Conservation (phyloP, 2,797 vertebrate genomes). For the Hirundo rustica region DNA sequence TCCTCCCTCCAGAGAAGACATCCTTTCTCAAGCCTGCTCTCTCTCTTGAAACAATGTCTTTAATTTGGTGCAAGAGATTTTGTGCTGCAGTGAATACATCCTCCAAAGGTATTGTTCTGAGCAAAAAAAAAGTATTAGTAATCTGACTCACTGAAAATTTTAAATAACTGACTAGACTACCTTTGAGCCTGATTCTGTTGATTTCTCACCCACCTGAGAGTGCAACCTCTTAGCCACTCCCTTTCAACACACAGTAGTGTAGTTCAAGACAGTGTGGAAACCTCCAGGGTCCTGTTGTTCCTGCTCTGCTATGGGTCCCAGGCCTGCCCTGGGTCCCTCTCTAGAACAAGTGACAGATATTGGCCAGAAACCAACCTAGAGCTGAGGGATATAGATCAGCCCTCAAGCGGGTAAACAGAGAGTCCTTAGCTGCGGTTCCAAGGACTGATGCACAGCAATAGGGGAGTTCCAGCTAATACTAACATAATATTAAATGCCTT, state of each 20-base stretch:
- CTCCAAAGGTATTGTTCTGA: slow-evolving; percentile 42
- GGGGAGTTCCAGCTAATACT: neutral
- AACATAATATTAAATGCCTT: neutral
- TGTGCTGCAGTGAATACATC: slow-evolving; percentile 10
- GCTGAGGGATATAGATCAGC: neutral
- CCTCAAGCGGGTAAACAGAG: neutral
- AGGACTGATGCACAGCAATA: neutral
- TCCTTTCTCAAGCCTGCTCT: neutral
- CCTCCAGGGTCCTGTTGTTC: neutral
- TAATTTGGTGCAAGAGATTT: neutral
- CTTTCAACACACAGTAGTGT: neutral
- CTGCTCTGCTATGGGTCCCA: neutral
- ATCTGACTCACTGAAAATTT: slow-evolving; percentile 51
- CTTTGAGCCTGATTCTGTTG: neutral
- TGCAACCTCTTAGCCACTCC: accelerated
- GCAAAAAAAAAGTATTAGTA: slow-evolving; percentile 56
- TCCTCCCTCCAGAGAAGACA: neutral
- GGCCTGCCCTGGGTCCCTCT: neutral
- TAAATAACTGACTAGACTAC: slow-evolving; percentile 43
- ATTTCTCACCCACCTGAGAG: neutral
- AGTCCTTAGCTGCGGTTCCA: neutral
- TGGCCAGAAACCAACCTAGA: neutral
- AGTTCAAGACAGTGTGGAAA: accelerated
- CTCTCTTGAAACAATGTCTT: neutral
- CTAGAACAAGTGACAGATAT: neutral